Evolutionary conservation across 1,140 invertebrate species (phyloP), one percentile per base, ranked within the genome.

Genomic region (Temnothorax longispinosus): DNA sequence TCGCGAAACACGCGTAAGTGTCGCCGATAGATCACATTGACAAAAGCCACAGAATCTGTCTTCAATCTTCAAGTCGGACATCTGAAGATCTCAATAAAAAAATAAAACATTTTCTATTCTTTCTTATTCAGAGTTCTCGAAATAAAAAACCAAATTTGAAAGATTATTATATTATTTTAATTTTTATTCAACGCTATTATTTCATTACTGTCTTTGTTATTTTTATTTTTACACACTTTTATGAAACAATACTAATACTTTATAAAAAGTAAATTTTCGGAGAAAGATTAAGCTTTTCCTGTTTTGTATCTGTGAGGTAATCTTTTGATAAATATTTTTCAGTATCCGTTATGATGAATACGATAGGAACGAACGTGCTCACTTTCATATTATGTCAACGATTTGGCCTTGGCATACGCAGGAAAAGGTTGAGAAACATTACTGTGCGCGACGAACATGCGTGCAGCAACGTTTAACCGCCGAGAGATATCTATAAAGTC

Each of bases 331-430:
- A 75, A 47, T 80, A 58, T 80, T 67, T 80, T 41, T 21, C 38
- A 56, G 11, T 13, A 58, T 54, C 21, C 56, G 8, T 86, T 65
- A 65, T 65, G 50, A 80, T 86, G 47, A 67, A 80, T 56, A 21
- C n/a, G 62, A 86, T 80, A 67, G 62, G 76, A 50, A 71, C 65
- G 82, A 64, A 27, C 38, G 27, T 78, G 54, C 54, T 58, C 64
- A 86, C 47, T 87, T 87, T 87, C 85, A 72, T 87, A 84, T 87
- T 87, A 81, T 87, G 86, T 64, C 77, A 82, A 60, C 69, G 13
- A 86, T 78, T 74, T 67, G 75, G 88, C 88, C 88, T 89, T 89
- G 81, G 65, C 88, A 84, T 75, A 80, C 75, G 87, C 41, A 74
- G 58, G 50, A 82, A 87, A 87, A 87, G 64, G 85, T 87, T 87